Percentiles rank a stretch among this genome's conserved stretches.
Conservation (phyloP, 2,797 vertebrate species). For the Falco peregrinus region DNA sequence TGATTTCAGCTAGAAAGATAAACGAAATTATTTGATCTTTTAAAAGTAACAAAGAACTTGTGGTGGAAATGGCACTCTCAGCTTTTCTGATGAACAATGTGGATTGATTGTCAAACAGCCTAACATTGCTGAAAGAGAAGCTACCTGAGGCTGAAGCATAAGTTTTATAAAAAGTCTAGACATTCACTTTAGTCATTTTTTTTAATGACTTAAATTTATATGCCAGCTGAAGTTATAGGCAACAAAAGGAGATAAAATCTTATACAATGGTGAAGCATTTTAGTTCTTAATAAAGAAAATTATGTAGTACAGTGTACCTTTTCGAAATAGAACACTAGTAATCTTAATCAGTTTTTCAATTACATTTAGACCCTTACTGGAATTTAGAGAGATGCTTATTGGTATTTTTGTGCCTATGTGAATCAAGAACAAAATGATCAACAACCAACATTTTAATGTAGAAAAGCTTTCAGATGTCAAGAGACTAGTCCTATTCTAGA, state of each 20-base stretch:
- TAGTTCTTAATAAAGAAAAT: neutral
- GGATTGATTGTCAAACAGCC: neutral
- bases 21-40: conserved; percentile 5
- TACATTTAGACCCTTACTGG: neutral
- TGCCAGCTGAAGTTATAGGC: neutral
- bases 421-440: neutral
- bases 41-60: neutral
- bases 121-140: neutral
- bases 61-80: neutral
- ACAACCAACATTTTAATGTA: neutral
- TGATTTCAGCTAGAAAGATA: neutral
- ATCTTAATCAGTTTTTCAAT: neutral
- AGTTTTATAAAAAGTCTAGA: neutral
- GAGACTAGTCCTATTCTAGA: neutral
- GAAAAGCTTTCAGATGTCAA: neutral
- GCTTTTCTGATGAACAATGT: neutral
- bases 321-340: neutral
- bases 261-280: neutral
- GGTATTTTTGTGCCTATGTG: neutral
- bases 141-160: neutral
- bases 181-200: rapidly evolving
- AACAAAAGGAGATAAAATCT: neutral
- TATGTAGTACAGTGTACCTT: neutral
- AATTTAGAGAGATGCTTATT: neutral
- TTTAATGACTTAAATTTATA: neutral